A percentile compares a stretch with the other conserved stretches of the same genome.
phyloP scores from a whole-genome alignment of 2,888 invertebrate genomes.

The Psococerastis gibbosa region DNA sequence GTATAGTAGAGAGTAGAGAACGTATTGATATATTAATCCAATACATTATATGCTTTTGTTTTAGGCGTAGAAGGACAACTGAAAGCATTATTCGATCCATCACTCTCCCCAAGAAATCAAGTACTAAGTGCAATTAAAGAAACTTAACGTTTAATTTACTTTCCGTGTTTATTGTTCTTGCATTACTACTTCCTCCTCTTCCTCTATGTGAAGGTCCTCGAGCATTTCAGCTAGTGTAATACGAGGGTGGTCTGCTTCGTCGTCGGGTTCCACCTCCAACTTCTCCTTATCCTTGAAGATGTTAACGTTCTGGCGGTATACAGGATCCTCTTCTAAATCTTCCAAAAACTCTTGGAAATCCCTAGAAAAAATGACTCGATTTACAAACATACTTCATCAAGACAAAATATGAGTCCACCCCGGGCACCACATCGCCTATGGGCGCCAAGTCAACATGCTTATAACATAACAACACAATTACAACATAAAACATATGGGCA shows the following conservation, averaged over 20 bases:
- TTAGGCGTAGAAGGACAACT: background rate
- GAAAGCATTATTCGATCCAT: conserved; percentile 9
- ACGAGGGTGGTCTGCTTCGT: conserved; percentile 42
- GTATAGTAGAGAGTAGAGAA: background rate
- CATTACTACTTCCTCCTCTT: conserved; percentile 34
- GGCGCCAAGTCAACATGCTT: no score
- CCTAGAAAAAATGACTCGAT: no score
- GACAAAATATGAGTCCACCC: no score
- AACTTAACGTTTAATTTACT: no score
- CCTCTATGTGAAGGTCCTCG: conserved; percentile 68
- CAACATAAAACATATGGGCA: no score
- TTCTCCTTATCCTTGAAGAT: conserved; percentile 54
- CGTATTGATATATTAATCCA: no score
- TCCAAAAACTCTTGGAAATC: conserved; percentile 93
- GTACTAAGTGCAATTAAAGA: conserved; percentile 8
- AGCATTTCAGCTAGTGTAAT: conserved; percentile 86
- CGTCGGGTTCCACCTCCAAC: conserved; percentile 34
- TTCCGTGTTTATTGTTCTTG: no score
- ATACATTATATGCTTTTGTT: no score
- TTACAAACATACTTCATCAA: no score
- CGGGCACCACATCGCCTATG: no score
- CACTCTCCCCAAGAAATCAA: conserved; percentile 9
- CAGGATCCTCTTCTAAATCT: conserved; percentile 89
- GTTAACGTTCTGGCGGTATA: conserved; percentile 76
- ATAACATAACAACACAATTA: no score